Evolutionary conservation across 2,888 invertebrate species (phyloP), one percentile per base, ranked within the genome.

Genomic region (Caradrina clavipalpis): DNA sequence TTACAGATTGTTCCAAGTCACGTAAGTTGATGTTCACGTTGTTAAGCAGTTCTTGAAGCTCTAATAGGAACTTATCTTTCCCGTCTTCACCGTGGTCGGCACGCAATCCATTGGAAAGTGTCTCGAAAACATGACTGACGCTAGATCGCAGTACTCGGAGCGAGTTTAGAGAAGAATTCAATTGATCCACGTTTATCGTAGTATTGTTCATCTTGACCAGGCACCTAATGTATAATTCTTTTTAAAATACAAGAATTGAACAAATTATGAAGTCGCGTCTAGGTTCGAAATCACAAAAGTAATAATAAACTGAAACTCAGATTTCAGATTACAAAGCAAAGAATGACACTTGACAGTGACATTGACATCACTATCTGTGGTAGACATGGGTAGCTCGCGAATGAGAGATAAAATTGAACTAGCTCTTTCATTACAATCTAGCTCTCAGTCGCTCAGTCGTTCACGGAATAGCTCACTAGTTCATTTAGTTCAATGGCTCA

Each of bases 91-190:
- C 98, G 90, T 98, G 98, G 75, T 98, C 98, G 8, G 97, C 97
- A 69, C 98, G 96, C 62, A 98, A 94, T 7, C 98, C 98, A 89
- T 98, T 98, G n/a, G 98, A 97, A 57, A 99, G 95, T 0, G 97
- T 97, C 89, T 98, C 98, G 89, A 99, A 98, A 61, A 98, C 98
- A 90, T 98, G 97, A 19, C 98, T 97, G 6, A 98, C 98, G 91
- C 98, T 98, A 0, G 98, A 98, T 65, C 98, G 96, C 63, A 99
- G 92, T 0, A 97, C 97, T 93, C 98, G 97, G 0, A 98, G 96
- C 0, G 98, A 97, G 82, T 97, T 97, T 78, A 99, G 92, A 13
- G 98, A 98, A 0, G 97, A 96, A 91, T 97, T 97, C 59, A 98
- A 91, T 87, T 97, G 98, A 64, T 98, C 98, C 88, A 98, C 94